phyloP scores from a whole-genome alignment of 35 echinoderm and acorn worm species.

The Amphiura filiformis region DNA sequence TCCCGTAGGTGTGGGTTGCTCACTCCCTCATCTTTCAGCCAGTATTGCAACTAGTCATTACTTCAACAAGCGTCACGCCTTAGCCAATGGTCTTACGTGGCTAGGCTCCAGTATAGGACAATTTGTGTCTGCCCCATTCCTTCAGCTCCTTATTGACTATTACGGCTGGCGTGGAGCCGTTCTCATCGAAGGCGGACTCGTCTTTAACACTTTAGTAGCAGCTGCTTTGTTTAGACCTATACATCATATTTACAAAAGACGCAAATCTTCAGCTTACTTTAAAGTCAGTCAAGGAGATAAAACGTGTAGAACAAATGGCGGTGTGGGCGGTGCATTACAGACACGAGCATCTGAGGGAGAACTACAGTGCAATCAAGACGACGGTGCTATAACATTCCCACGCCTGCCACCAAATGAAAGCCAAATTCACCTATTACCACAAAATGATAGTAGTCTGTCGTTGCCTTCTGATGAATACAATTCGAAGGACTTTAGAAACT shows the following conservation, averaged over 20 bases:
- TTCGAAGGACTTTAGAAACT: no score
- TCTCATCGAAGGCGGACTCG: constrained; percentile 19
- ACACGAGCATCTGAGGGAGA: no score
- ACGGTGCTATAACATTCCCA: no score
- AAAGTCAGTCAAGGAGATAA: neutral
- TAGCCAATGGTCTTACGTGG: constrained; percentile 26
- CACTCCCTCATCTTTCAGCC: neutral
- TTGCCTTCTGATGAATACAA: no score
- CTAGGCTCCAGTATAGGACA: constrained; percentile 17
- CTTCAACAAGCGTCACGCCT: constrained; percentile 21
- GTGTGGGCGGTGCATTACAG: neutral
- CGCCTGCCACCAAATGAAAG: no score
- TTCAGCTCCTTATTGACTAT: constrained; percentile 8
- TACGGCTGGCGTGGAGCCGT: constrained; percentile 60
- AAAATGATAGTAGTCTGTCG: no score
- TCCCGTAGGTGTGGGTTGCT: neutral
- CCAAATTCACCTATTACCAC: no score
- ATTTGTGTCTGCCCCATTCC: constrained; percentile 34
- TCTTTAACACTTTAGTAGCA: constrained; percentile 12
- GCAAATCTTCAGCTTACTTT: no score
- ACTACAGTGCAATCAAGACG: no score
- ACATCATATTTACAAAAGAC: neutral
- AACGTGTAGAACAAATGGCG: neutral
- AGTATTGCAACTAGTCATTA: constrained; percentile 4
- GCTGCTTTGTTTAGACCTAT: constrained; percentile 32